Percentiles rank a stretch among this genome's conserved stretches.
Conservation (phyloP, 2,888 invertebrate species). For the Drosophila acutilabella region DNA sequence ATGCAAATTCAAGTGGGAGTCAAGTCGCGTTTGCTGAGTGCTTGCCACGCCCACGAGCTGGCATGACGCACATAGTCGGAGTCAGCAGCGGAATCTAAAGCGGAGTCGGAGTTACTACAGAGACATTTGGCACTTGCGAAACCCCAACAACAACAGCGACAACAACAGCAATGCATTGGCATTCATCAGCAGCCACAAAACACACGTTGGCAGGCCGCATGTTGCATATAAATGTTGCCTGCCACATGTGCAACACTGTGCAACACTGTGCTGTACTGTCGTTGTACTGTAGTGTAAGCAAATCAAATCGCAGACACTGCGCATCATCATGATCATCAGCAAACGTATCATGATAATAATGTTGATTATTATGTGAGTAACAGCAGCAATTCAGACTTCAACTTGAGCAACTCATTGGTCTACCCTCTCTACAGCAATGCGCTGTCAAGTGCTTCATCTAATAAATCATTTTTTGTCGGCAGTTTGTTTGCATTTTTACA, state of each 20-base stretch:
- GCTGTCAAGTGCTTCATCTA: conserved; percentile 71
- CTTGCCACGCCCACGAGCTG: conserved; percentile 69
- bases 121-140: conserved; percentile 71
- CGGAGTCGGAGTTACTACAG: conserved; percentile 21
- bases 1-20: conserved; percentile 81
- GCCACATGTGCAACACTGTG: conserved; percentile 63
- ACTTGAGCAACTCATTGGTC: conserved; percentile 41
- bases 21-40: conserved; percentile 69
- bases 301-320: conserved; percentile 66
- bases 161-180: conserved; percentile 63
- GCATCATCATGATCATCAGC: conserved; percentile 30
- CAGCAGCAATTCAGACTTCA: conserved; percentile 36
- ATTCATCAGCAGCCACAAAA: conserved; percentile 73
- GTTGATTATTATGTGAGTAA: conserved; percentile 40
- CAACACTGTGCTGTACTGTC: conserved; percentile 19
- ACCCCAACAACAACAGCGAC: conserved; percentile 37
- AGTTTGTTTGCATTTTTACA: conserved; percentile 63
- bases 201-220: conserved; percentile 73
- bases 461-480: conserved; percentile 77
- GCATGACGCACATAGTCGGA: conserved; percentile 33
- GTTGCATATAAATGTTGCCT: conserved; percentile 74
- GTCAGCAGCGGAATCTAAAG: conserved; percentile 6
- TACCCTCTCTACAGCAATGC: neutral
- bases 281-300: conserved; percentile 40
- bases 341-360: conserved; percentile 33